Percentiles rank a stretch among this genome's conserved stretches.
phyloP scores from a whole-genome alignment of 1,140 invertebrate species.

The Nasonia longicornis region DNA sequence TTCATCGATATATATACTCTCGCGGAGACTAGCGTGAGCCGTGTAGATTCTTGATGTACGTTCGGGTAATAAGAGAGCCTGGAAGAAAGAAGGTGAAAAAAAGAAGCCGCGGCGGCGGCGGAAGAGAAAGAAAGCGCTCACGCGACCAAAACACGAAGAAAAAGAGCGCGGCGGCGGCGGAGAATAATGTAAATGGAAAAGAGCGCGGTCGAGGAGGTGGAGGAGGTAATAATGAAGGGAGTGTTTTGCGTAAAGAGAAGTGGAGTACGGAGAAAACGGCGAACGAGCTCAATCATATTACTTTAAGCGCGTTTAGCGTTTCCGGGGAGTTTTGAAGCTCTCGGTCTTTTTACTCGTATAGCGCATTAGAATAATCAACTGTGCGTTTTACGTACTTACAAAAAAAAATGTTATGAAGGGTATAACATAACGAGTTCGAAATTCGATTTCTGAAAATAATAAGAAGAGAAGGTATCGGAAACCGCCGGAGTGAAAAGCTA shows the following conservation, averaged over 20 bases:
- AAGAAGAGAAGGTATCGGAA: not conserved
- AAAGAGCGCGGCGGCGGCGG: not conserved
- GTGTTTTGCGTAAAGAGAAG: not conserved
- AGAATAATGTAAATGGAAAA: slow-evolving; percentile 6
- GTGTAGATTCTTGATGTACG: not conserved
- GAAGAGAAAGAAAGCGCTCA: not conserved
- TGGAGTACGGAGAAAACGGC: not conserved
- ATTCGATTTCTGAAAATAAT: too few relatives aligned
- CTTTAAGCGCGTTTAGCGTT: not conserved
- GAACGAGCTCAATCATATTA: not conserved
- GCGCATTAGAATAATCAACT: not conserved
- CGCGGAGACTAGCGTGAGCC: not conserved
- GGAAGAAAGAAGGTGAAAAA: too few relatives aligned
- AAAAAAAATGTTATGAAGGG: not conserved
- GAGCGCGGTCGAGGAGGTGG: not conserved
- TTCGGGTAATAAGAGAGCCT: too few relatives aligned
- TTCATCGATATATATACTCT: not conserved
- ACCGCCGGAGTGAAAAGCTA: not conserved
- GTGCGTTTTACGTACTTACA: not conserved
- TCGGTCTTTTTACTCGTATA: not conserved
- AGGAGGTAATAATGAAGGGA: slow-evolving; percentile 13
- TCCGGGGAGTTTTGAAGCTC: not conserved
- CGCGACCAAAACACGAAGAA: not conserved
- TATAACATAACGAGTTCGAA: too few relatives aligned
- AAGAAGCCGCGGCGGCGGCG: not conserved